Conservation (phyloP, 1,140 invertebrate species). For the Lepidurus packardi region DNA sequence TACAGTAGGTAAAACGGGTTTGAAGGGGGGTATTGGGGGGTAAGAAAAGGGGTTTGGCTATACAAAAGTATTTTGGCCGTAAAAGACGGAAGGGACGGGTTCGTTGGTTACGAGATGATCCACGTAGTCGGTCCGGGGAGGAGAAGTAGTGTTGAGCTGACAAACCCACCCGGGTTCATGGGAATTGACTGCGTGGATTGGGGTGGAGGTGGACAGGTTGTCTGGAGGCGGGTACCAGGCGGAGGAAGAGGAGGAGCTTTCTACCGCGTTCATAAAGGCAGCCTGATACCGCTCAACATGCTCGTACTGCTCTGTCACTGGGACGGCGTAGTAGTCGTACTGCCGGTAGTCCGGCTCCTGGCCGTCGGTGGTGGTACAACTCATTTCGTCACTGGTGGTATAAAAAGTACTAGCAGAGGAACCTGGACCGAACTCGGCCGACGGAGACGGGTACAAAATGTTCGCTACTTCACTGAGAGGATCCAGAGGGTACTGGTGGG, state of each 20-base stretch:
- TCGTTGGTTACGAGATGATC: not conserved
- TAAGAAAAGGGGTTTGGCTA: not conserved
- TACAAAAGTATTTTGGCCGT: not conserved
- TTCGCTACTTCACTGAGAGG: not conserved
- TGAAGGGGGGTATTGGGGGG: not conserved
- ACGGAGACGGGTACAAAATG: not conserved
- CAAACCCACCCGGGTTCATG: not conserved
- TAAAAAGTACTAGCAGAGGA: conserved; percentile 11
- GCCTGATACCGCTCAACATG: conserved; percentile 16
- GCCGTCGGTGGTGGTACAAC: not conserved
- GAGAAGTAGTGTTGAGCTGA: not conserved
- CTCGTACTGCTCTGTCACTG: not conserved
- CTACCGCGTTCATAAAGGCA: not conserved
- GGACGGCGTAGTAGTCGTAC: not conserved
- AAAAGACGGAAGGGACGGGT: not conserved
- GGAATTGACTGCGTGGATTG: not conserved
- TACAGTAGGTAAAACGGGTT: not conserved
- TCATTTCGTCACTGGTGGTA: conserved; percentile 13
- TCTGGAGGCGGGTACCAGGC: not conserved
- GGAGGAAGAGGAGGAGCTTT: not conserved
- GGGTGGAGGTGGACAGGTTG: not conserved
- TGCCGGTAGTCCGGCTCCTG: not conserved
- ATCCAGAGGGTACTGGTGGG: not conserved
- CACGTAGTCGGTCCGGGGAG: not conserved
- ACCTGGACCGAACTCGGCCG: not conserved